Evolutionary conservation across 2,888 invertebrate genomes (phyloP), one percentile per base, ranked within the genome.

Genomic region (Drosophila infuscata): DNA sequence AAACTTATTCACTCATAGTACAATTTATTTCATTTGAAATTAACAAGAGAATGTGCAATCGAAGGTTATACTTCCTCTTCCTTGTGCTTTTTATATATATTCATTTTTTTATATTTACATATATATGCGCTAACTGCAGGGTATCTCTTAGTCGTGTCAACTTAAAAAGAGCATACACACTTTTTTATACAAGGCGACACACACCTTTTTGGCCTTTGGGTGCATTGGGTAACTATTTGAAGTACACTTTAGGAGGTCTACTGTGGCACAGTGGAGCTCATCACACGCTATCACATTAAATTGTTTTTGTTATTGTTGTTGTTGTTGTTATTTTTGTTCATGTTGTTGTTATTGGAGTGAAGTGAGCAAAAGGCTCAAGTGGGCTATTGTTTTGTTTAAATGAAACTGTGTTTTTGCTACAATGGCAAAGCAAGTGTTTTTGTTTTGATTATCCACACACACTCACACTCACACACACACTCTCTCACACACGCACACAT

Each of bases 361-460:
- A 65, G 76, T 82, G 76, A 82, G 89, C 86, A 80, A 80, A 58
- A 38, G 83, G 83, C 85, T 87, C 85, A 87, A 89, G 88, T 77
- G 74, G 80, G 82, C 88, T 81, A 81, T 89, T 84, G 89, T 87
- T 87, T 89, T 89, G 88, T 89, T 89, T 80, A 89, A 85, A 84
- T 82, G 79, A 89, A 86, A 85, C 69, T 88, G 73, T 88, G 83
- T 77, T 46, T 46, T 46, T 65, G 83, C 81, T 68, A 67, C 84
- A 85, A 85, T 75, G 63, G 52, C 84, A 74, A 59, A 66, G 57
- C 76, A 77, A 87, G 78, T 89, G 76, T 80, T 82, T 87, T 77
- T 76, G 78, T 81, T 89, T 82, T 84, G 89, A 89, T 89, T 89
- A 87, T 76, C 63, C 76, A 74, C 70, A 63, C 57, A 52, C 53